Conservation (phyloP, 2,888 invertebrate genomes). For the Drosophila recens region DNA sequence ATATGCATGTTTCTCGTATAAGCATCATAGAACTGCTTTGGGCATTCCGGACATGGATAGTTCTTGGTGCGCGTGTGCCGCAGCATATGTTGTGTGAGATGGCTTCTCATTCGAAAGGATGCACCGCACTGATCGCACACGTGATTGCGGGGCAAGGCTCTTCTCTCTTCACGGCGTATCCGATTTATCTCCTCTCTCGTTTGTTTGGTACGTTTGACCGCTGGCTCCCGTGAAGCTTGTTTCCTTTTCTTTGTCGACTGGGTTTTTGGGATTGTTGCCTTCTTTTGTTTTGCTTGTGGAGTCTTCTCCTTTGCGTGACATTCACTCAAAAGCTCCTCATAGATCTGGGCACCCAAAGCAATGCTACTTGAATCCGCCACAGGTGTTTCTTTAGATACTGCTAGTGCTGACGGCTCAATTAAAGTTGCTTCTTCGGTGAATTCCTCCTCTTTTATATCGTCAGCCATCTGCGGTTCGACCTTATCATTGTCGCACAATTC, state of each 20-base stretch:
- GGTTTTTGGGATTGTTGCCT: not conserved
- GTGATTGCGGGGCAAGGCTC: conserved; percentile 50
- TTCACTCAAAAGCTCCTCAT: conserved; percentile 59
- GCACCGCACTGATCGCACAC: conserved; percentile 78
- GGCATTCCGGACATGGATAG: conserved; percentile 87
- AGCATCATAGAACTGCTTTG: conserved; percentile 87
- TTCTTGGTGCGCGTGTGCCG: conserved; percentile 87
- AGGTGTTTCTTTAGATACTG: not conserved
- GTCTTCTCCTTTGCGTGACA: conserved; percentile 47
- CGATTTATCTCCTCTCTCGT: conserved; percentile 31
- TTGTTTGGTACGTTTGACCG: not conserved
- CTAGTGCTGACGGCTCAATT: conserved; percentile 5
- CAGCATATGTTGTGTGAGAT: conserved; percentile 87
- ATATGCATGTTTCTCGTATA: conserved; percentile 86
- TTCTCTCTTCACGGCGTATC: conserved; percentile 61
- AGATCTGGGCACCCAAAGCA: conserved; percentile 53
- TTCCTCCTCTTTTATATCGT: conserved; percentile 15
- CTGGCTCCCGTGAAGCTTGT: conserved; percentile 9
- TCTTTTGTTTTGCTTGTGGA: conserved; percentile 9
- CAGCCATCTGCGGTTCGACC: not conserved
- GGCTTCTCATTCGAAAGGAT: conserved; percentile 84
- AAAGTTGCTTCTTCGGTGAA: conserved; percentile 6
- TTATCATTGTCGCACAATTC: not conserved
- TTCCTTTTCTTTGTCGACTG: conserved; percentile 8
- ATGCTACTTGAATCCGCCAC: conserved; percentile 54